These are phyloP conservation scores for Paedocypris micromegethes DNA, from an alignment of 2,797 vertebrate genomes.

Conservation along the genomic window DNA sequence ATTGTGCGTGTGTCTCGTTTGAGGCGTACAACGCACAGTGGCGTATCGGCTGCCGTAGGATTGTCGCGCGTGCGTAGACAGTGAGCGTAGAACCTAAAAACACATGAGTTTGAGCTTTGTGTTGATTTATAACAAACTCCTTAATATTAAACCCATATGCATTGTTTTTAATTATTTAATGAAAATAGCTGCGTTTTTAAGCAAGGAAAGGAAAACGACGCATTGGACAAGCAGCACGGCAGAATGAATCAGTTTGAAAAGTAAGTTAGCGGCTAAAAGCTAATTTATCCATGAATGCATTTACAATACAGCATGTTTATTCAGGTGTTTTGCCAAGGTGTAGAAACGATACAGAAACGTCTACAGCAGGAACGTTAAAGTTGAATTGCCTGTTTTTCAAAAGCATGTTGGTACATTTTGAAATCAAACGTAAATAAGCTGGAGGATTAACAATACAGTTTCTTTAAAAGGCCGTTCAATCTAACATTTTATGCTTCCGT, in stretches of 20 bases:
- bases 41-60: background rate
- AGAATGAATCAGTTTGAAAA: conserved; percentile 45
- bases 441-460: too few species aligned
- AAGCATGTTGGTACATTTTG: too few species aligned
- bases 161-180: too few species aligned
- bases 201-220: background rate
- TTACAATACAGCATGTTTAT: background rate
- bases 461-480: too few species aligned
- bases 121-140: background rate
- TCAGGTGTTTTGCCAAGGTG: background rate
- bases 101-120: background rate
- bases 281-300: background rate
- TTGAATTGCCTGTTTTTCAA: too few species aligned
- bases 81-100: background rate
- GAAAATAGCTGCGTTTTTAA: background rate
- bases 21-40: too few species aligned
- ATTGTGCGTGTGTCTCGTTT: background rate
- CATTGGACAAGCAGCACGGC: background rate
- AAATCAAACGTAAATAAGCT: too few species aligned
- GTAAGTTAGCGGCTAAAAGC: conserved; percentile 42
- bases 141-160: too few species aligned
- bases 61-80: conserved; percentile 8
- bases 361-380: too few species aligned
- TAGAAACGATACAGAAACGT: too few species aligned
- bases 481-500: too few species aligned